Conservation (phyloP, 2,797 vertebrate species). For the Eulemur albifrons region DNA sequence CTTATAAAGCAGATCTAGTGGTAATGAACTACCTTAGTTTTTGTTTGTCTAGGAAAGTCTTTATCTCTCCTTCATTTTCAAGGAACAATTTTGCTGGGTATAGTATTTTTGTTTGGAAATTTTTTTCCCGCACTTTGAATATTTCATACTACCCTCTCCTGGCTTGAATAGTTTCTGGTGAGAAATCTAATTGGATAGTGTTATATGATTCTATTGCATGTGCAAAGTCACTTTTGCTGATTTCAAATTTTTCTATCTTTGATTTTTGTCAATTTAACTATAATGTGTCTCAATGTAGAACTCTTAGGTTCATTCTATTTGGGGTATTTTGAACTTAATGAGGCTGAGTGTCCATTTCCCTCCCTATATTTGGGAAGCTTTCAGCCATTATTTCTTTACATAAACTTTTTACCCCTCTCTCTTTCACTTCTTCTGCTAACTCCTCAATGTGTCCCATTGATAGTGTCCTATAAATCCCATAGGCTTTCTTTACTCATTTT, state of each 20-base stretch:
- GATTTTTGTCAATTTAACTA: neutral
- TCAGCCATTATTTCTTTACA: neutral
- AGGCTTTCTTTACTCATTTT: too few relatives aligned
- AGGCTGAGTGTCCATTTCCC: neutral
- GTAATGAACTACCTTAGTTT: neutral
- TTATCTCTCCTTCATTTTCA: neutral
- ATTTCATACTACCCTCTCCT: neutral
- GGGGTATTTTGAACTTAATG: neutral
- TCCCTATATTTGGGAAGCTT: neutral
- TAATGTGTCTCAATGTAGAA: neutral
- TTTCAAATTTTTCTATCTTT: neutral
- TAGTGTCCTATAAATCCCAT: neutral
- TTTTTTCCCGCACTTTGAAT: neutral
- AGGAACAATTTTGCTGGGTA: neutral
- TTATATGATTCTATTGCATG: neutral
- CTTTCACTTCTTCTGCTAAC: neutral
- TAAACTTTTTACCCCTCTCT: neutral
- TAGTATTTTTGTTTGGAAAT: neutral
- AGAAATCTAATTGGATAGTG: neutral
- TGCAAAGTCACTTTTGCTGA: neutral
- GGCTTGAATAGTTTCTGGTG: neutral
- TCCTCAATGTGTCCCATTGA: neutral
- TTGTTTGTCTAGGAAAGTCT: neutral
- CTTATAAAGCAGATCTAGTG: neutral
- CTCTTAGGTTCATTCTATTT: neutral